Conservation (phyloP, 2,888 invertebrate genomes). For the Kuschelorhynchus macadamiae region DNA sequence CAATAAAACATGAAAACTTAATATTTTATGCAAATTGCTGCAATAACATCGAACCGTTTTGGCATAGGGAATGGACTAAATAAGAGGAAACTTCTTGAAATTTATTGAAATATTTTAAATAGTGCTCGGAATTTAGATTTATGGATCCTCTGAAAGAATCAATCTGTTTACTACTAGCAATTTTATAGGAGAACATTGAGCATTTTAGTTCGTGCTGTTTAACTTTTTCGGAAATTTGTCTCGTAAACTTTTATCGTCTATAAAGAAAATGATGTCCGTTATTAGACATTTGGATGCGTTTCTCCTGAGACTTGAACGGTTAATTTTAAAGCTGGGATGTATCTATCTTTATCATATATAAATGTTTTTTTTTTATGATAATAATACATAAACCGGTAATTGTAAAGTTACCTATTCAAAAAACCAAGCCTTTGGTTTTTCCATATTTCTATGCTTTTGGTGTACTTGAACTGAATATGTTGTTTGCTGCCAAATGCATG, state of each 20-base stretch:
- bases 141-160: conserved; percentile 38
- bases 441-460: too few relatives aligned
- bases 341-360: too few relatives aligned
- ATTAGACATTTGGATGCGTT: not conserved
- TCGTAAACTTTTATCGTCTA: conserved; percentile 31
- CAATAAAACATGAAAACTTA: conserved; percentile 20
- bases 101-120: conserved; percentile 32
- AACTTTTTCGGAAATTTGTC: conserved; percentile 37
- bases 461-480: too few relatives aligned
- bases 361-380: too few relatives aligned
- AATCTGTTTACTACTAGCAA: conserved; percentile 41
- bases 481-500: too few relatives aligned
- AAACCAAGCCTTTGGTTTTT: too few relatives aligned
- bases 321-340: too few relatives aligned
- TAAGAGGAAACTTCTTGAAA: conserved; percentile 38
- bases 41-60: conserved; percentile 32
- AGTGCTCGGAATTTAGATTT: conserved; percentile 36
- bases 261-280: conserved; percentile 9
- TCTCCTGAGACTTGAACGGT: too few relatives aligned
- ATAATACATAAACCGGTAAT: too few relatives aligned
- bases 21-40: conserved; percentile 37
- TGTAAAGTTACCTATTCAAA: too few relatives aligned
- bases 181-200: conserved; percentile 36
- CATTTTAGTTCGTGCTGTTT: conserved; percentile 26
- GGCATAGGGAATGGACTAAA: conserved; percentile 34